Percentiles rank a stretch among this genome's conserved stretches.
Conservation (phyloP, 2,113 vertebrate genomes). For the Nibea albiflora region DNA sequence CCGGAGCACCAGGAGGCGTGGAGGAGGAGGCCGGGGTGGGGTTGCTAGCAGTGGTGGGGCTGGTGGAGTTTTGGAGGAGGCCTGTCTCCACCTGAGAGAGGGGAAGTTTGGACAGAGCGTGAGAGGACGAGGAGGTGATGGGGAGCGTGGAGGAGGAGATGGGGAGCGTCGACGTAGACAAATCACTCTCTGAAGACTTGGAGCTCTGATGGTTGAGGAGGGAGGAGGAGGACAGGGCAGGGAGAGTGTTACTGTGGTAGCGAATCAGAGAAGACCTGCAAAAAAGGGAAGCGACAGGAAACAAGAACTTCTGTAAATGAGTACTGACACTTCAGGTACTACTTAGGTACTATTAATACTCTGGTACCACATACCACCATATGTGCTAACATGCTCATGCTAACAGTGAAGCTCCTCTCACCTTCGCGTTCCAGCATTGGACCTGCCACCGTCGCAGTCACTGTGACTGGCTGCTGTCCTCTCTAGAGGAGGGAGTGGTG, state of each 20-base stretch:
- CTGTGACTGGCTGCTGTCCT: slow-evolving; percentile 64
- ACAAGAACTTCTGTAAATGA: too few relatives aligned
- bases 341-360: too few relatives aligned
- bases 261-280: background rate
- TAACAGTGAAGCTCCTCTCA: slow-evolving; percentile 35
- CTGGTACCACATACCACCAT: too few relatives aligned
- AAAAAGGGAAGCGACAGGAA: background rate
- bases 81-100: slow-evolving; percentile 68
- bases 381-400: slow-evolving; percentile 49
- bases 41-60: slow-evolving; percentile 7
- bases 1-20: slow-evolving; percentile 35
- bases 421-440: slow-evolving; percentile 62
- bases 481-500: slow-evolving; percentile 21
- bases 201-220: background rate
- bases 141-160: slow-evolving; percentile 58
- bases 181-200: background rate
- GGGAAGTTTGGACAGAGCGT: slow-evolving; percentile 53
- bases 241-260: slow-evolving; percentile 2
- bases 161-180: background rate
- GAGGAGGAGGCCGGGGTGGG: slow-evolving; percentile 33
- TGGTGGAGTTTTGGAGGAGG: slow-evolving; percentile 47
- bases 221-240: background rate
- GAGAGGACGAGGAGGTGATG: slow-evolving; percentile 54
- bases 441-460: slow-evolving; percentile 64
- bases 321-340: too few relatives aligned